Evolutionary conservation across 2,113 vertebrate genomes (phyloP), one percentile per base, ranked within the genome.

Genomic region (Pelecanus crispus): DNA sequence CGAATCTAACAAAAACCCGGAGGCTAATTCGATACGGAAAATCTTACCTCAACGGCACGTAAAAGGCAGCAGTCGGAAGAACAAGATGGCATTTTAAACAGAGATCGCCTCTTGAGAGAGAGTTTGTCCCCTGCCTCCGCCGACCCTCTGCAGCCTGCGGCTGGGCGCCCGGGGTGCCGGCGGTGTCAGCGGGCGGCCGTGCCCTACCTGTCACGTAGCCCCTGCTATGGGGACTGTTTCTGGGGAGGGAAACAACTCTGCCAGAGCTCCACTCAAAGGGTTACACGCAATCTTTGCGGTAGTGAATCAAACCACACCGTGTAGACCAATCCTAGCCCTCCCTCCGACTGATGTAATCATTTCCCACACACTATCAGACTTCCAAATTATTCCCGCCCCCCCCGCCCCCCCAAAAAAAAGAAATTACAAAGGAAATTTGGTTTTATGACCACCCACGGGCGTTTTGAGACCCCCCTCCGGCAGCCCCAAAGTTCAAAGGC

Each of bases 31-130:
- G 91, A 90, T 42, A 81, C 8, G 75, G 91, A 82, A 61, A 83
- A 93, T 77, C 99, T 99, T 98, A 99, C 99, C 99, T 99, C 98
- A 91, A 98, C 98, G 62, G 98, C 98, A 98, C 95, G 98, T 97
- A 99, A 98, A 96, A 99, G 98, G 98, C 99, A 99, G 98, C 99
- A 99, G 97, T 98, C 98, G 55, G 98, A 98, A 96, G 99, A 99
- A 98, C 98, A 99, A 97, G 99, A 99, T 96, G 99, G 99, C 99
- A 99, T 99, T 99, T 98, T 98, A 97, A 98, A 97, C 65, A 92
- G 87, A 96, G 94, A 88, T 92, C 80, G 97, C 94, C 97, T 98
- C 97, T 90, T 90, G 75, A 65, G 88, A 94, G 81, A 75, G 86
- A 90, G 91, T 85, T 79, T 94, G 92, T 93, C 88, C 77, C 89